Base-by-base conservation (phyloP, 2,797 vertebrate species). In the Neosilurus hyrtlii region DNA sequence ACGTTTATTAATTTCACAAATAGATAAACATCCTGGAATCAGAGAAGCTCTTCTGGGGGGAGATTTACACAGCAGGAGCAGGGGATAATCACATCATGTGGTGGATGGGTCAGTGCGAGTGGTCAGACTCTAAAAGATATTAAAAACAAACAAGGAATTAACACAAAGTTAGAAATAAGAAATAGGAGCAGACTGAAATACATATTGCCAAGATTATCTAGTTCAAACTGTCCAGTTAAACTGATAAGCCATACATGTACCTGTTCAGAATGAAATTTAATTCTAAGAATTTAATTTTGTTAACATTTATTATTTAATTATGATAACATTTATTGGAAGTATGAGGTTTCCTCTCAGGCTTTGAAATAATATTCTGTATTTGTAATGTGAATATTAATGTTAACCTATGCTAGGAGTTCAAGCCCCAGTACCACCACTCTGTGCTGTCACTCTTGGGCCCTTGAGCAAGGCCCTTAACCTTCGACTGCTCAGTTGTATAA, bases 81-180 rank as follows among this genome's bases (percentile, higher is more conserved):
- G 52, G 85, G 49, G 65, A 24, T 63, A 75, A 59, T 10, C 51
- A 57, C 66, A 71, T 79, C 22, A 30, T 30, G 63, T 22, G 85
- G 70, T 80, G 82, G 82, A 67, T 67, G 75, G 67, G 79, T 93
- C 87, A 95, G 16, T 80, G 83, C 90, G 87, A 95, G 85, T 94
- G 94, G 14, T 86, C 80, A 54, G 93, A 89, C 80, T 93, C 93
- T 94, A 90, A 10, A 24, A 26, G 30, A 37, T 16, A 30, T 82
- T 63, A 77, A 49, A 51, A 0, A 51, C 9, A 26, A 63, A 35
- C 9, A 68, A 63, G 2, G 7, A n/a, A 62, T 24, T 8, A 24
- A 62, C 22, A 7, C 56, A 74, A 35, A 56, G 22, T 15, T 51
- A 30, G 30, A 30, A 30, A 30, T 30, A 30, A 30, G 49, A 52